phyloP scores from a whole-genome alignment of 2,797 vertebrate genomes.

The Hypotaenidia okinawae region DNA sequence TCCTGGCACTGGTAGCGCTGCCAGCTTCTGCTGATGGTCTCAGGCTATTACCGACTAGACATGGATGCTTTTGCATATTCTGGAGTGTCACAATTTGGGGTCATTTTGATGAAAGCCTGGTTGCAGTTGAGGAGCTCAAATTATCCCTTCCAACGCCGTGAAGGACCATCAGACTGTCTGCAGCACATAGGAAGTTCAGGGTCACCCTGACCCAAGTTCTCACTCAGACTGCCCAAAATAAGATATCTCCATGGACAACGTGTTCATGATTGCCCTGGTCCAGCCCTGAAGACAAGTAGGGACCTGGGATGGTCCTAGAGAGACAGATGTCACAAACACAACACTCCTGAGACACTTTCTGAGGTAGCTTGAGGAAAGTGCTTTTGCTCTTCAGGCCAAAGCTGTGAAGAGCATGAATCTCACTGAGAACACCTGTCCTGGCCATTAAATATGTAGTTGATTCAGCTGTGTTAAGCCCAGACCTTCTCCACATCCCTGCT shows the following conservation, averaged over 20 bases:
- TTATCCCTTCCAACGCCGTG: neutral
- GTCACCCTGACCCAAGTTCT: neutral
- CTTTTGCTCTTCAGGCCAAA: neutral
- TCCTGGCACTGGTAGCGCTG: neutral
- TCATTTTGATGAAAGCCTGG: neutral
- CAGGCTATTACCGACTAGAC: neutral
- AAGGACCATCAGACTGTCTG: neutral
- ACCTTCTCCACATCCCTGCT: neutral
- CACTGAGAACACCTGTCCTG: neutral
- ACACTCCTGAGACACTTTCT: neutral
- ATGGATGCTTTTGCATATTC: accelerated
- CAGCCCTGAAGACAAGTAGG: neutral
- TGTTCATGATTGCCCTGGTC: neutral
- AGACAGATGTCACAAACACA: neutral
- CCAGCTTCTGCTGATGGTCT: neutral
- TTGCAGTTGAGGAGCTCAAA: neutral
- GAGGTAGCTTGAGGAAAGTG: neutral
- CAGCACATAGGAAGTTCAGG: neutral
- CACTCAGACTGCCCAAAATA: neutral
- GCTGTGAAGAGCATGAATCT: neutral
- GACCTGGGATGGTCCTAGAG: neutral
- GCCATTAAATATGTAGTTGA: neutral
- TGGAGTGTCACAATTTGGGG: neutral
- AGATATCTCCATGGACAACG: accelerated
- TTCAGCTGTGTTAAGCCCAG: neutral